Conservation (phyloP, 2,888 invertebrate species). For the Tricholauxania praeusta region DNA sequence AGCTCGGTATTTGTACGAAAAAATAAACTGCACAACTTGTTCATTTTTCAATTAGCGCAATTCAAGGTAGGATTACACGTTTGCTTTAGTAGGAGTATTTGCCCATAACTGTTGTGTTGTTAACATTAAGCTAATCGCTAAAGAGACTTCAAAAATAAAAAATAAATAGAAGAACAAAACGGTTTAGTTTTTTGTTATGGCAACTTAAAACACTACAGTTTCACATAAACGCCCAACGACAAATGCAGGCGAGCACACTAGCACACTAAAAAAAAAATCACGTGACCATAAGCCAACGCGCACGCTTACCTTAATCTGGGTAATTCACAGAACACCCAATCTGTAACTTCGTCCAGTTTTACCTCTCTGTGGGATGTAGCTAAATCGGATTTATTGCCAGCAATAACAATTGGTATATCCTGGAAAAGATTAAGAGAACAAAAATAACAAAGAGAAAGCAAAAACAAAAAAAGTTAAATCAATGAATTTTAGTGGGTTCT, state of each 20-base stretch:
- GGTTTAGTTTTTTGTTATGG: no score
- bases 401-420: conserved; percentile 87
- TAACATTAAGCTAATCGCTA: no score
- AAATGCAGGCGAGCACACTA: conserved; percentile 1
- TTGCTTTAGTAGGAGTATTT: no score
- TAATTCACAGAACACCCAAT: conserved; percentile 83
- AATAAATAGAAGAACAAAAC: no score
- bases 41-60: no score
- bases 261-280: neutral
- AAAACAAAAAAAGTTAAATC: neutral
- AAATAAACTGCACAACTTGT: no score
- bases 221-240: neutral
- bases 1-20: no score
- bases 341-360: conserved; percentile 81
- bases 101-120: no score
- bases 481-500: neutral
- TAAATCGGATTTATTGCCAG: conserved; percentile 87
- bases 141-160: no score
- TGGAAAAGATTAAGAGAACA: conserved; percentile 62
- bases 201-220: no score
- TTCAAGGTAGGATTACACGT: no score
- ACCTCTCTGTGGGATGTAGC: conserved; percentile 79
- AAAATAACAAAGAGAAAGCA: conserved; percentile 20
- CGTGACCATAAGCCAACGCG: neutral
- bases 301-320: conserved; percentile 75